Evolutionary conservation across 35 echinoderm and acorn worm species (phyloP), one percentile per base, ranked within the genome.

Genomic region (Apostichopus parvimensis): DNA sequence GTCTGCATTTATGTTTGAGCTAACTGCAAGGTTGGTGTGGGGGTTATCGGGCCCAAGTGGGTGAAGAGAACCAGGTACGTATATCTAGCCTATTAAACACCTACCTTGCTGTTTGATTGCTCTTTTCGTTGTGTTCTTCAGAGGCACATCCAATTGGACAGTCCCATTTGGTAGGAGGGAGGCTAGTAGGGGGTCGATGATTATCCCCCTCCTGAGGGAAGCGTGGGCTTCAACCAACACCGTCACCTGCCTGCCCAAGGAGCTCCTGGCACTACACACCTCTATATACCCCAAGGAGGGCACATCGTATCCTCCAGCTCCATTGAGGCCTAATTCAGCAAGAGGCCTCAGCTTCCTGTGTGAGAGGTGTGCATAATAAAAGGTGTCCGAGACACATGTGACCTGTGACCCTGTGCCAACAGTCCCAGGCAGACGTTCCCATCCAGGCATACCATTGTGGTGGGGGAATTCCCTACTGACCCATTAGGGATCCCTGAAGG

Each of bases 301-400:
- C 26, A 92, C 94, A 59, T 87, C n/a, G n/a, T 82, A 54, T 13
- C 94, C 94, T 5, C 94, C 83, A 73, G 94, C 94, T 9, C 94
- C 91, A 10, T 77, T 87, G 6, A 95, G 56, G 0, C 15, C 24
- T 34, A 92, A 45, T 14, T 79, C 91, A 18, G 56, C 61, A 2
- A 94, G 77, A 10, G 93, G 87, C 45, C 22, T 65, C 8, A 94
- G 61, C 17, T 17, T 23, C 54, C 81, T 84, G 22, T 84, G 81
- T 5, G 81, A 14, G 17, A 84, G 81, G 28, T 94, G 64, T 1
- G n/a, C 6, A 6, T 83, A 6, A 5, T 92, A 87, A 68, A 87
- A 89, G 3, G 0, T 52, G 5, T 55, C n/a, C 54, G 86, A 58
- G 52, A 93, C 54, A 79, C 92, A 94, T 9, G 93, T 94, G 6